phyloP scores from a whole-genome alignment of 2,113 vertebrate genomes.

The Lophotis ruficrista region DNA sequence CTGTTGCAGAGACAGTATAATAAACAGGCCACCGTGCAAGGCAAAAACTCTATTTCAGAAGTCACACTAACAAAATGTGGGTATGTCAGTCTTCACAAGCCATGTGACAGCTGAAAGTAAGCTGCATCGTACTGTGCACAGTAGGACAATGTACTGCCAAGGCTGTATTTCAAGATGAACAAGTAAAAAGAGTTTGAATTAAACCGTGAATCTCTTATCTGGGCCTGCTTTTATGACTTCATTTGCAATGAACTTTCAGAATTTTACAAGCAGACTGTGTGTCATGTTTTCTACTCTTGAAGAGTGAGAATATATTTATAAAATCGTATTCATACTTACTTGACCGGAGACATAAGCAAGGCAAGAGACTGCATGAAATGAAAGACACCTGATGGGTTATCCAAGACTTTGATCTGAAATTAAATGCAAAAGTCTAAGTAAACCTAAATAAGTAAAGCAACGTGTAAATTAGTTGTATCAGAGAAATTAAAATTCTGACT shows the following conservation, averaged over 20 bases:
- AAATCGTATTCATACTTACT: slow-evolving; percentile 69
- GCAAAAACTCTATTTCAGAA: background rate
- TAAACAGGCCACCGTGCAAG: accelerated
- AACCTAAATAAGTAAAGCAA: background rate
- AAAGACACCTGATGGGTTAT: slow-evolving; percentile 86
- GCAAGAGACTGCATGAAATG: slow-evolving; percentile 97
- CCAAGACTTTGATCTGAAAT: slow-evolving; percentile 89
- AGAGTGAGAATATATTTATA: background rate
- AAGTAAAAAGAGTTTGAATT: background rate
- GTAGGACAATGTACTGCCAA: background rate
- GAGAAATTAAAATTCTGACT: background rate
- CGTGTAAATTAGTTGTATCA: background rate
- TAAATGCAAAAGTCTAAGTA: slow-evolving; percentile 28
- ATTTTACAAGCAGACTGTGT: background rate
- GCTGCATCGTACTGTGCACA: background rate
- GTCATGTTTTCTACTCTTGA: background rate
- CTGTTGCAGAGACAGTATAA: background rate
- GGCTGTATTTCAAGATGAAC: background rate
- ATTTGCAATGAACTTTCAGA: background rate
- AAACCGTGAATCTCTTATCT: background rate
- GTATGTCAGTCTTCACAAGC: background rate
- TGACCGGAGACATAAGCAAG: slow-evolving; percentile 92
- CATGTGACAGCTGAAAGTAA: background rate
- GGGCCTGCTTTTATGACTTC: background rate
- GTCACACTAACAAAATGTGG: background rate